A percentile compares a stretch with the other conserved stretches of the same genome.
Conservation (phyloP, 1,140 invertebrate genomes). For the Lycorma delicatula region DNA sequence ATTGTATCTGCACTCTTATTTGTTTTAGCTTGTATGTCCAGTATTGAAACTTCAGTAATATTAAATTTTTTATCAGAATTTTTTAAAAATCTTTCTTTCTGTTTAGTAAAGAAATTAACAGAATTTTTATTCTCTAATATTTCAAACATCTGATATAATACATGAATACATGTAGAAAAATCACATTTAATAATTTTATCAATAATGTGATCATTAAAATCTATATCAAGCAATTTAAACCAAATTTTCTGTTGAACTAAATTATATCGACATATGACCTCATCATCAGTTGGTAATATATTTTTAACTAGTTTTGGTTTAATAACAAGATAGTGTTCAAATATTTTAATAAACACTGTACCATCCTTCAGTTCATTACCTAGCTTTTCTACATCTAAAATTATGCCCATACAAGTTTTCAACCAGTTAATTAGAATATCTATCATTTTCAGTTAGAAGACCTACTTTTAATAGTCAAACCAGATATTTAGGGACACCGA, state of each 20-base stretch:
- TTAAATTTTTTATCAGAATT: background rate
- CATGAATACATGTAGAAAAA: background rate
- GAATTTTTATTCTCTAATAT: background rate
- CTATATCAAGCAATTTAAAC: background rate
- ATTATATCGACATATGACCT: background rate
- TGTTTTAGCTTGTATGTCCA: background rate
- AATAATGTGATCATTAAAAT: background rate
- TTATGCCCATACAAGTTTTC: background rate
- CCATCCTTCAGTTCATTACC: background rate
- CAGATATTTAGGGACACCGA: too few relatives aligned
- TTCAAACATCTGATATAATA: background rate
- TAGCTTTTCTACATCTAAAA: background rate
- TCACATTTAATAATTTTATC: background rate
- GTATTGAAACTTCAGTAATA: background rate
- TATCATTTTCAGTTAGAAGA: too few relatives aligned
- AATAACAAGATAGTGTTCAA: background rate
- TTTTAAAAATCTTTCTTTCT: background rate
- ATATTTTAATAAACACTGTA: background rate
- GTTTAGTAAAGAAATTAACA: background rate
- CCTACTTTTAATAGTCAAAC: too few relatives aligned
- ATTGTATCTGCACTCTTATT: background rate
- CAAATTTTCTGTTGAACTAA: background rate
- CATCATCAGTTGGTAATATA: background rate
- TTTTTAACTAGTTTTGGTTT: background rate
- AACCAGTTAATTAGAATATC: background rate